Conservation (phyloP, 2,888 invertebrate species). For the Lasioglossum pauxillum region DNA sequence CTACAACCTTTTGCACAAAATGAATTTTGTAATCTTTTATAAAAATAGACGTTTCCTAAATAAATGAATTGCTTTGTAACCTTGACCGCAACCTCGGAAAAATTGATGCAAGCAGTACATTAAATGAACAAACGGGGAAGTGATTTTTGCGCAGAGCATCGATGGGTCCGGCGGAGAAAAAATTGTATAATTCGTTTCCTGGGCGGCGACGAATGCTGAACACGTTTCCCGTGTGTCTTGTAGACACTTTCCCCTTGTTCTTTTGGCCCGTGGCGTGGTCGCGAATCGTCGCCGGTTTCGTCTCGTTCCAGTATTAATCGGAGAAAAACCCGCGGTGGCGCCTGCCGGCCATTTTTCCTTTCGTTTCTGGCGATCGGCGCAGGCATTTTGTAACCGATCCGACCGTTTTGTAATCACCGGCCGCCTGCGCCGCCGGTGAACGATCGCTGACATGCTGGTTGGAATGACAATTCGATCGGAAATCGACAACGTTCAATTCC, state of each 20-base stretch:
- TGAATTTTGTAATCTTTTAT: too few species aligned
- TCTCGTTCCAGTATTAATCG: slow-evolving; percentile 53
- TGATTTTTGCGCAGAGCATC: slow-evolving; percentile 5
- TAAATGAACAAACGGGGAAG: slow-evolving; percentile 7
- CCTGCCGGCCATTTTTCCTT: slow-evolving; percentile 61
- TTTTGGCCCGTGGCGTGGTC: slow-evolving; percentile 65
- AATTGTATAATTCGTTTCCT: slow-evolving; percentile 60
- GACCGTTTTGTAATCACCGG: slow-evolving; percentile 64
- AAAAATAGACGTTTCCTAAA: too few species aligned
- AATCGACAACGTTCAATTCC: slow-evolving; percentile 60
- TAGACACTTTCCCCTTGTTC: slow-evolving; percentile 74
- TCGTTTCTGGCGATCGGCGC: slow-evolving; percentile 57
- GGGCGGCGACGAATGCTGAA: slow-evolving; percentile 68
- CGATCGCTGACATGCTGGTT: slow-evolving; percentile 33
- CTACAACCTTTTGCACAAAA: too few species aligned
- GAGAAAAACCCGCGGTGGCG: slow-evolving; percentile 57
- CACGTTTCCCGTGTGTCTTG: slow-evolving; percentile 72
- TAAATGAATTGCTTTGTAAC: neutral
- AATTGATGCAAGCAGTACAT: neutral
- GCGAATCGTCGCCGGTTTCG: slow-evolving; percentile 45
- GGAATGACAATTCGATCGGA: slow-evolving; percentile 74
- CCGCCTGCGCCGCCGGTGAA: slow-evolving; percentile 33
- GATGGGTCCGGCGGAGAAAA: slow-evolving; percentile 45
- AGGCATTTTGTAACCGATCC: slow-evolving; percentile 65
- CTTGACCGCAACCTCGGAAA: neutral